Percentiles rank a stretch among this genome's conserved stretches.
phyloP scores from a whole-genome alignment of 2,888 invertebrate genomes.

The Tipula lateralis region DNA sequence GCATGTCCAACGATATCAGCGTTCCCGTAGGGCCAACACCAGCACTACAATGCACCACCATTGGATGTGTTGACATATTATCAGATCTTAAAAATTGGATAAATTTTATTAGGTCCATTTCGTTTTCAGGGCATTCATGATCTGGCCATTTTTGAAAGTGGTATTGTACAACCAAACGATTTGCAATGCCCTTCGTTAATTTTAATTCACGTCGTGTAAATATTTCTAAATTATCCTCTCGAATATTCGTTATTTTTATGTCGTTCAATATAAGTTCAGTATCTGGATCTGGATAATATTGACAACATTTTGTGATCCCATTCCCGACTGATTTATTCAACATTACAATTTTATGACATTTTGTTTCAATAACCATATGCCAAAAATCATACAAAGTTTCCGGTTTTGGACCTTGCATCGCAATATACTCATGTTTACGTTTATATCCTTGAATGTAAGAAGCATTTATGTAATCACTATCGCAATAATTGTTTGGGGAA shows the following conservation, averaged over 20 bases:
- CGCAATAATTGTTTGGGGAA: constrained; percentile 53
- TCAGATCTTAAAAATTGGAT: constrained; percentile 50
- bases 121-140: constrained; percentile 59
- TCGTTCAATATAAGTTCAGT: constrained; percentile 58
- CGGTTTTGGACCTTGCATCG: constrained; percentile 67
- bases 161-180: constrained; percentile 56
- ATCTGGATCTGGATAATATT: constrained; percentile 62
- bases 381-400: constrained; percentile 67
- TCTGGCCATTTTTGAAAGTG: constrained; percentile 72
- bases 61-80: constrained; percentile 51
- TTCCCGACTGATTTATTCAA: constrained; percentile 64
- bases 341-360: constrained; percentile 65
- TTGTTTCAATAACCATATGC: constrained; percentile 69
- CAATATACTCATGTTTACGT: constrained; percentile 63
- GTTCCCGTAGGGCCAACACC: constrained; percentile 75
- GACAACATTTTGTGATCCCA: constrained; percentile 62
- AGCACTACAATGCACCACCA: constrained; percentile 57
- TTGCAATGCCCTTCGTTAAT: constrained; percentile 50
- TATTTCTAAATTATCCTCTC: constrained; percentile 53
- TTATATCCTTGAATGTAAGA: constrained; percentile 65
- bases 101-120: constrained; percentile 59
- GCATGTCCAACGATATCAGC: constrained; percentile 64
- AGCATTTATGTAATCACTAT: constrained; percentile 70
- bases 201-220: constrained; percentile 59
- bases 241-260: constrained; percentile 54